Evolutionary conservation across 2,888 invertebrate species (phyloP), one percentile per base, ranked within the genome.

Genomic region (Abrostola triplasia): DNA sequence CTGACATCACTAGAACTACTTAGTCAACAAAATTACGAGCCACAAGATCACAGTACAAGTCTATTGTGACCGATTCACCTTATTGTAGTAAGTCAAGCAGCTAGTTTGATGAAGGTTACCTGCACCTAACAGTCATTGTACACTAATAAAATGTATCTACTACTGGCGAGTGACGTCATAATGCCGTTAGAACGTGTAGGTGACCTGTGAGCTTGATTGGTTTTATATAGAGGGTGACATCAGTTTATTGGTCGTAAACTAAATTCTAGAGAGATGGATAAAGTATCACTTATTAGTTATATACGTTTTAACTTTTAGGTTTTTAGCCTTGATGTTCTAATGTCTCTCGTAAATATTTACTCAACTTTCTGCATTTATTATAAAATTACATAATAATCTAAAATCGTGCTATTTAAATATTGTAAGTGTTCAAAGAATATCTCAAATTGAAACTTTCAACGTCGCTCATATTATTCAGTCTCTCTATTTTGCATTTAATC

Each of bases 31-130:
- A 37, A 56, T 38, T 37, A 13, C 51, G 48, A 38, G 59, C 42
- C 50, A 57, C 58, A 64, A 56, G 59, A 63, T 67, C 71, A 55
- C 50, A 49, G 60, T 52, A 75, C 60, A 77, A 76, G n/a, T n/a
- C n/a, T 75, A 44, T n/a, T n/a, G n/a, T n/a, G 41, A 58, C 53
- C 75, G 78, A 76, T 63, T 76, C 78, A 67, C 56, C 57, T 36
- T 35, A 64, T 77, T 75, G 60, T 75, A 75, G 78, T 66, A 59
- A 50, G 54, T 42, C 41, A 62, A 56, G 48, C 62, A 73, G 60
- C 51, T 61, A 64, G 64, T 11, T 40, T 41, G 49, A 61, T 67
- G 71, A 78, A 78, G 76, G 76, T 47, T 55, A 41, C 47, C 63
- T 56, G 53, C 50, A 50, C 53, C 59, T 57, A 61, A 38, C 41